phyloP scores from a whole-genome alignment of 2,113 vertebrate genomes.

The Thamnaconus septentrionalis region DNA sequence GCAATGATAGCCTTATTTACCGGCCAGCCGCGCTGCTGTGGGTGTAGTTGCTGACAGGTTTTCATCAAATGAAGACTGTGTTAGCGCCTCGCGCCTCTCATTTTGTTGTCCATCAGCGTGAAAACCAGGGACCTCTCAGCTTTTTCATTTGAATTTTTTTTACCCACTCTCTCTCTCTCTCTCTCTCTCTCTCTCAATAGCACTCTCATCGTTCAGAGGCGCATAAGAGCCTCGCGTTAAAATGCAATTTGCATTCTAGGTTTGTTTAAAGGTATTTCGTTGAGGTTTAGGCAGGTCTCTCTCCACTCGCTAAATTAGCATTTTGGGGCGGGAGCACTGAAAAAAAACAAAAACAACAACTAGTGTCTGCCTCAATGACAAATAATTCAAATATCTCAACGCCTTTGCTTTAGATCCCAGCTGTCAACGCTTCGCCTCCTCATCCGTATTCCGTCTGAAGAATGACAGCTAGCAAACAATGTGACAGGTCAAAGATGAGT shows the following conservation, averaged over 20 bases:
- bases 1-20: conserved; percentile 34
- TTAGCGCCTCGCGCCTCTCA: background rate
- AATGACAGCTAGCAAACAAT: conserved; percentile 12
- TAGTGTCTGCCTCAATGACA: background rate
- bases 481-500: conserved; percentile 14
- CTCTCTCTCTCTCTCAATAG: background rate
- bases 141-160: background rate
- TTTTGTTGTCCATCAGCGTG: background rate
- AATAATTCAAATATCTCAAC: background rate
- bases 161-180: background rate
- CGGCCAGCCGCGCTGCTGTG: conserved; percentile 6
- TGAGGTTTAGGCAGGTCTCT: background rate
- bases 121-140: background rate
- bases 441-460: conserved; percentile 1
- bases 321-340: background rate
- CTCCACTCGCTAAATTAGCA: background rate
- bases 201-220: background rate
- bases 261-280: background rate
- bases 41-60: conserved; percentile 17
- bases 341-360: background rate
- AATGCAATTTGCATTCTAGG: background rate
- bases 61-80: conserved; percentile 18
- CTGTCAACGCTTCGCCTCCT: conserved; percentile 7
- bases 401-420: conserved; percentile 3
- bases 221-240: background rate